These are phyloP conservation scores for Tridacna gigas DNA, from an alignment of 2,888 invertebrate species.

Conservation along the genomic window DNA sequence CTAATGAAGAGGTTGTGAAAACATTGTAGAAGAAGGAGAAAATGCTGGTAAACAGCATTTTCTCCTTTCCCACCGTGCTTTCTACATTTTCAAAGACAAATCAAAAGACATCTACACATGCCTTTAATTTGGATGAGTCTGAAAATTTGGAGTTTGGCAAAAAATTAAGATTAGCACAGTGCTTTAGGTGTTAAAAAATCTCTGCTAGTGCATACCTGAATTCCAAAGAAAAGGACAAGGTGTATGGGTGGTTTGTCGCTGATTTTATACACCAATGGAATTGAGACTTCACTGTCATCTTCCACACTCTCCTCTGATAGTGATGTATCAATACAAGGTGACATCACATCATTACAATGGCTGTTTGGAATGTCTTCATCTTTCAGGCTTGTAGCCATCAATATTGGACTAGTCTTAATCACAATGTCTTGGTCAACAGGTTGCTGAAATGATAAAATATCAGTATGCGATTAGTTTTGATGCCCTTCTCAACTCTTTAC, in stretches of 20 bases:
- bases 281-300: slow-evolving; percentile 13
- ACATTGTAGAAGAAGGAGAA: too few species aligned
- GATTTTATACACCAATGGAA: slow-evolving; percentile 62
- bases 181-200: not conserved
- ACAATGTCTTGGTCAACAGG: slow-evolving; percentile 11
- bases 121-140: too few species aligned
- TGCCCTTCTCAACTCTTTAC: too few species aligned
- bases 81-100: too few species aligned
- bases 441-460: not conserved
- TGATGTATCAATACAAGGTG: slow-evolving; percentile 34
- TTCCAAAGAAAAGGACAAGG: slow-evolving; percentile 64
- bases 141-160: too few species aligned
- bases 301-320: slow-evolving; percentile 28
- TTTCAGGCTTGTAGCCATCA: slow-evolving; percentile 4
- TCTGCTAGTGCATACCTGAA: slow-evolving; percentile 53
- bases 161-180: too few species aligned
- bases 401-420: not conserved
- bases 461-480: too few species aligned
- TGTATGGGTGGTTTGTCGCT: slow-evolving; percentile 66
- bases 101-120: too few species aligned
- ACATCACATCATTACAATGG: slow-evolving; percentile 15
- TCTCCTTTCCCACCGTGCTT: too few species aligned
- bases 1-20: too few species aligned
- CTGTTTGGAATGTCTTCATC: slow-evolving; percentile 37
- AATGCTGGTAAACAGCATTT: too few species aligned